These are phyloP conservation scores for Elegia similella DNA, from an alignment of 2,888 invertebrate species.

Conservation along the genomic window DNA sequence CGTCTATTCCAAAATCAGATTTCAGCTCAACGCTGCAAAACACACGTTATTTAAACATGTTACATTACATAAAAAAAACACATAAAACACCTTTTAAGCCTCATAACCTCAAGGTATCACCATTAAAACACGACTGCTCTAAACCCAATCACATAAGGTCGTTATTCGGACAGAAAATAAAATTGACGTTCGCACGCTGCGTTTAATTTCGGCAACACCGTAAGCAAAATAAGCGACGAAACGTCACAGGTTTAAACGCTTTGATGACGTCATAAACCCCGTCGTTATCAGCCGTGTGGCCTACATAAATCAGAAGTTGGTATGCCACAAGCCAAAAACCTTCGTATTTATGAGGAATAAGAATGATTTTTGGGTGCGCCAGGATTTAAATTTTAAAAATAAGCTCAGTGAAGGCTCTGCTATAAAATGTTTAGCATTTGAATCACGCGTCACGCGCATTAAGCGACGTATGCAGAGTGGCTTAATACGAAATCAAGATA, in stretches of 20 bases:
- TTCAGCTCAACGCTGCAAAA: not conserved
- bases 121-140: slow-evolving; percentile 16
- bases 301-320: slow-evolving; percentile 48
- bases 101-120: slow-evolving; percentile 16
- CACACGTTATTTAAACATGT: not conserved
- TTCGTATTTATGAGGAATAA: slow-evolving; percentile 22
- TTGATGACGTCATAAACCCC: slow-evolving; percentile 63
- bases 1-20: not conserved
- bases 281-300: slow-evolving; percentile 55
- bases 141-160: slow-evolving; percentile 18
- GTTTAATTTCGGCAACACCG: slow-evolving; percentile 35
- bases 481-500: slow-evolving; percentile 18
- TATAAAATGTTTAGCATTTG: slow-evolving; percentile 43
- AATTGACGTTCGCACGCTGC: slow-evolving; percentile 22
- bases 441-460: slow-evolving; percentile 41
- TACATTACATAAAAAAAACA: not conserved
- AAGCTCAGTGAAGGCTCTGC: slow-evolving; percentile 28
- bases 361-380: slow-evolving; percentile 22
- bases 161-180: slow-evolving; percentile 19
- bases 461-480: slow-evolving; percentile 39
- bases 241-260: slow-evolving; percentile 55
- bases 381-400: slow-evolving; percentile 26
- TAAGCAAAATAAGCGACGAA: slow-evolving; percentile 39
- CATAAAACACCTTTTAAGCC: slow-evolving; percentile 29
- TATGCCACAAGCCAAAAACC: slow-evolving; percentile 22